phyloP scores from a whole-genome alignment of 2,113 vertebrate genomes.

The Cinclus cinclus region DNA sequence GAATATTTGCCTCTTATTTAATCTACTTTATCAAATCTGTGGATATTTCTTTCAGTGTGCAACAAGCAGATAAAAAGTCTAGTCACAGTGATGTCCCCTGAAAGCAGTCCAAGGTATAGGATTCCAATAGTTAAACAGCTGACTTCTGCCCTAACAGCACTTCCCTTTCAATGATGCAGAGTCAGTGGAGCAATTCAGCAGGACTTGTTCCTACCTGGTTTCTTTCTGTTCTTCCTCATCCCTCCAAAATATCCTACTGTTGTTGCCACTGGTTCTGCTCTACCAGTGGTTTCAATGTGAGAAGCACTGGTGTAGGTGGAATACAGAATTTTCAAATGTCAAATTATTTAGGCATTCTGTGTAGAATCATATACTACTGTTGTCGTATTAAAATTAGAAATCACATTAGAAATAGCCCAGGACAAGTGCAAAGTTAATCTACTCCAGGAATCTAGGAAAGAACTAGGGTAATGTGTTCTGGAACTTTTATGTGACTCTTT shows the following conservation, averaged over 20 bases:
- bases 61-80: background rate
- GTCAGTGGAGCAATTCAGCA: conserved; percentile 60
- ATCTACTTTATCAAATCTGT: background rate
- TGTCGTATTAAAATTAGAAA: background rate
- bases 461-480: background rate
- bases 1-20: conserved; percentile 15
- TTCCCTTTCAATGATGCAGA: conserved; percentile 63
- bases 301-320: background rate
- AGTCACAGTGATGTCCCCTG: conserved; percentile 2
- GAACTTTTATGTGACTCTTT: background rate
- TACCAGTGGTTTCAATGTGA: background rate
- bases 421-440: background rate
- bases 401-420: background rate
- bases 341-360: background rate
- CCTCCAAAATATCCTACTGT: background rate
- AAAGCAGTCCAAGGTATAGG: conserved; percentile 39
- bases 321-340: background rate
- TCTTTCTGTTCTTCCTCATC: background rate
- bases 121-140: conserved; percentile 63
- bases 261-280: background rate
- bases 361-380: background rate
- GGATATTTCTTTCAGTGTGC: background rate
- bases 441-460: background rate
- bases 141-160: conserved; percentile 53
- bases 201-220: background rate